phyloP scores from a whole-genome alignment of 2,888 invertebrate genomes.

The Gnatocerus cornutus region DNA sequence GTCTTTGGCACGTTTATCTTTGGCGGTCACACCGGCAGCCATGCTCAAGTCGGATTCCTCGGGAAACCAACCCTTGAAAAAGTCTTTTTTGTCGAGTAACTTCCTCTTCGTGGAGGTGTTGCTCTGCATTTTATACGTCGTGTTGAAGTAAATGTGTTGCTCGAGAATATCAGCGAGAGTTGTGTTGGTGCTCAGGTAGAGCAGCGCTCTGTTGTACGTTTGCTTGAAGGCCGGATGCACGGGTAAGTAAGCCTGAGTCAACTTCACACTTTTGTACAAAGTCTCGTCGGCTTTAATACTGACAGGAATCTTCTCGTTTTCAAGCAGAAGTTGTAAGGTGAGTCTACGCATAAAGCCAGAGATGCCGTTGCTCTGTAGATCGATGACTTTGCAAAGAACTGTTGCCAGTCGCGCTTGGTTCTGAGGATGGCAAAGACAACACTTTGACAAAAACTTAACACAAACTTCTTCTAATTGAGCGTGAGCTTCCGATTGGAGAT shows the following conservation, averaged over 20 bases:
- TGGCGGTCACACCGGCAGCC: conserved; percentile 89
- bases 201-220: conserved; percentile 81
- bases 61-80: conserved; percentile 69
- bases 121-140: conserved; percentile 57
- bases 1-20: conserved; percentile 91
- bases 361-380: conserved; percentile 79
- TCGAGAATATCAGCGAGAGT: conserved; percentile 83
- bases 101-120: conserved; percentile 28
- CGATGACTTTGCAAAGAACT: conserved; percentile 84
- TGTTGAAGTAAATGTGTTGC: conserved; percentile 73
- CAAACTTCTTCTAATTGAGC: conserved; percentile 83
- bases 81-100: conserved; percentile 56
- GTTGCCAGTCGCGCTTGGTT: conserved; percentile 90
- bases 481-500: conserved; percentile 68
- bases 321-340: conserved; percentile 88
- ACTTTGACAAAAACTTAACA: conserved; percentile 86
- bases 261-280: conserved; percentile 66
- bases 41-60: conserved; percentile 76
- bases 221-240: conserved; percentile 83
- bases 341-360: conserved; percentile 92
- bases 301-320: conserved; percentile 88
- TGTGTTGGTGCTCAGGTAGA: conserved; percentile 84
- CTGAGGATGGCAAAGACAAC: conserved; percentile 87
- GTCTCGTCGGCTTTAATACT: conserved; percentile 75
- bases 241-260: conserved; percentile 67